Evolutionary conservation across 2,113 vertebrate species (phyloP), one percentile per base, ranked within the genome.

Genomic region (Muntiacus reevesi): DNA sequence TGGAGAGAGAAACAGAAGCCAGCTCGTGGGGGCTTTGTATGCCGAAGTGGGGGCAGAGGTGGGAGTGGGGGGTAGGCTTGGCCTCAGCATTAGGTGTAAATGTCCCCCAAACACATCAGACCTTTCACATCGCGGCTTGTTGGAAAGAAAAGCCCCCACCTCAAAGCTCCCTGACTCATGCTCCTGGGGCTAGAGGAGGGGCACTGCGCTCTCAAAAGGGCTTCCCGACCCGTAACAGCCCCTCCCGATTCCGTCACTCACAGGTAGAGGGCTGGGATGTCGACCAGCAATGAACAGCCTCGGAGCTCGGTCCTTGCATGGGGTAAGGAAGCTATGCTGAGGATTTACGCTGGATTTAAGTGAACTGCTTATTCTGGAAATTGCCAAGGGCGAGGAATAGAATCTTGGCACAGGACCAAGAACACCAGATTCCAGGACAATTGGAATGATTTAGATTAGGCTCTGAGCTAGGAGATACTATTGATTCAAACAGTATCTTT

Each of bases 341-440:
- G 12, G 8, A 23, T 64, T 30, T 40, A n/a, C 27, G 27, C 14
- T 54, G 12, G 8, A 17, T 64, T 27, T 40, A 40, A 60, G 43
- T 21, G 60, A 84, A 76, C 14, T 54, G 45, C 28, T 89, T 78
- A 62, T 40, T 89, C 43, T 94, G 62, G n/a, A 62, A 89, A 92
- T 4, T 55, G 36, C 30, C 81, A 67, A 28, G 28, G 10, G 50
- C 88, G 11, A 87, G 17, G 23, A 87, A 90, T 81, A 50, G 14
- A 60, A 14, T 57, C n/a, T 52, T 40, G 71, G 40, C 50, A 50
- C 5, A 67, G 47, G 25, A 45, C 54, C 93, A 62, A 57, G 91
- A 94, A 87, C 19, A 67, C 21, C 83, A 88, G 76, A 52, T 93
- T 60, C 47, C 11, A 28, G 71, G 30, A 96, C 43, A 40, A 81